Evolutionary conservation across 2,113 vertebrate genomes (phyloP).

Genomic region (Cardinalis cardinalis): DNA sequence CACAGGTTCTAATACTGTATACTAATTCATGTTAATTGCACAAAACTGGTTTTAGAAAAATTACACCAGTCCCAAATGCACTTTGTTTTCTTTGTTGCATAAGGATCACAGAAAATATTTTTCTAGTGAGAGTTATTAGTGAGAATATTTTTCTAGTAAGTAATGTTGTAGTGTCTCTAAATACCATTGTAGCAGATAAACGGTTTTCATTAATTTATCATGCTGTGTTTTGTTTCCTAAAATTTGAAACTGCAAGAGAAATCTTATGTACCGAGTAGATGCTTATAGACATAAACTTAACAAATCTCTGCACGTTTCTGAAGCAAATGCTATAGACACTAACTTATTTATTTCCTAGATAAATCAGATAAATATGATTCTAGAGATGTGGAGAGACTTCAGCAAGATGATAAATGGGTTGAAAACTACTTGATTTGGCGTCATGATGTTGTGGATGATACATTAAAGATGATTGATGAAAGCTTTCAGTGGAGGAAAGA

Average conservation of each 20-base stretch:
- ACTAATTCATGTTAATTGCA: not conserved
- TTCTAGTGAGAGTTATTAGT: not conserved
- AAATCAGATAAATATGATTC: constrained; percentile 88
- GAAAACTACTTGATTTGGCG: constrained; percentile 87
- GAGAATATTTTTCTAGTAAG: not conserved
- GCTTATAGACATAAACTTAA: not conserved
- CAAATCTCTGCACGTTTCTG: not conserved
- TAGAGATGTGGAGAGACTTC: constrained; percentile 89
- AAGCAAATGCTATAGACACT: not conserved
- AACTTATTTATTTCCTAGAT: constrained; percentile 69
- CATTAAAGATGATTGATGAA: constrained; percentile 95
- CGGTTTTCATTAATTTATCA: not conserved
- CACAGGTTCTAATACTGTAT: not conserved
- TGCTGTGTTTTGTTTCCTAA: not conserved
- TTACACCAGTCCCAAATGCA: not conserved
- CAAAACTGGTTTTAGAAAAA: not conserved
- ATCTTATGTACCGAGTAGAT: not conserved
- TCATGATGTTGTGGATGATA: constrained; percentile 81
- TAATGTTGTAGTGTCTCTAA: not conserved
- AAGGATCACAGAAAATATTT: not conserved
- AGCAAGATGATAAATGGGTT: constrained; percentile 83
- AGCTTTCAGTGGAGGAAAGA: constrained; percentile 96
- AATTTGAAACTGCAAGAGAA: not conserved
- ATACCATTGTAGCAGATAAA: not conserved
- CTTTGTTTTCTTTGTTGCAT: not conserved